These are phyloP conservation scores for Desoria tigrina DNA, from an alignment of 2,888 invertebrate genomes.

Conservation along the genomic window DNA sequence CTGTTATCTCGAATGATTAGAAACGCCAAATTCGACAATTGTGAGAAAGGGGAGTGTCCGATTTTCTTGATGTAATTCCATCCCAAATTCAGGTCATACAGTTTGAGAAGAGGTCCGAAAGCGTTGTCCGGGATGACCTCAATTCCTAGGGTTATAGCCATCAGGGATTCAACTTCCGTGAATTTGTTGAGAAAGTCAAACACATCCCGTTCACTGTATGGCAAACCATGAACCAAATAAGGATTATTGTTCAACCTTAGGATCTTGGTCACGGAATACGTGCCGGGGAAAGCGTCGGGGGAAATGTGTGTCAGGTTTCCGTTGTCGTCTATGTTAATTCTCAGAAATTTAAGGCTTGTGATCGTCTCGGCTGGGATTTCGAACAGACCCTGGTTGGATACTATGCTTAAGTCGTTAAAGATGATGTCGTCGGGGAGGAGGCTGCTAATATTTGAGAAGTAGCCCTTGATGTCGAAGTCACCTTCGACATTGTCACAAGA, in stretches of 20 bases:
- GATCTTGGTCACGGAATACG: not conserved
- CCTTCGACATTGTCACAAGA: not conserved
- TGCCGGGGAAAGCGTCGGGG: conserved; percentile 10
- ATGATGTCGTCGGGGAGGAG: not conserved
- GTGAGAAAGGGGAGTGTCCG: not conserved
- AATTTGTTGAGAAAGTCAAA: not conserved
- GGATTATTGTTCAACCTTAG: not conserved
- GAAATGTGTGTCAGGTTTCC: conserved; percentile 1
- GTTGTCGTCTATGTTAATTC: not conserved
- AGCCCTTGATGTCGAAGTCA: conserved; percentile 11
- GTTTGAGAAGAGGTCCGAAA: not conserved
- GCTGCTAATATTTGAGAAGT: not conserved
- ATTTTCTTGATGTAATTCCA: not conserved
- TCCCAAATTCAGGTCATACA: not conserved
- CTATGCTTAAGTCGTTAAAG: conserved; percentile 1
- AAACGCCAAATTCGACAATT: not conserved
- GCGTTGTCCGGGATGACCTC: not conserved
- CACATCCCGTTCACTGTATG: not conserved
- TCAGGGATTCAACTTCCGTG: not conserved
- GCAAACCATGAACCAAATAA: too few relatives aligned
- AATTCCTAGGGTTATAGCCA: not conserved
- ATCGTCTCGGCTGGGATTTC: conserved; percentile 5
- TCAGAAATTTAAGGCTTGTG: conserved; percentile 4
- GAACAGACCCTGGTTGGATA: not conserved
- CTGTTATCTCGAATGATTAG: too few relatives aligned